Evolutionary conservation across 2,797 vertebrate species (phyloP).

Genomic region (Rhinella marina): DNA sequence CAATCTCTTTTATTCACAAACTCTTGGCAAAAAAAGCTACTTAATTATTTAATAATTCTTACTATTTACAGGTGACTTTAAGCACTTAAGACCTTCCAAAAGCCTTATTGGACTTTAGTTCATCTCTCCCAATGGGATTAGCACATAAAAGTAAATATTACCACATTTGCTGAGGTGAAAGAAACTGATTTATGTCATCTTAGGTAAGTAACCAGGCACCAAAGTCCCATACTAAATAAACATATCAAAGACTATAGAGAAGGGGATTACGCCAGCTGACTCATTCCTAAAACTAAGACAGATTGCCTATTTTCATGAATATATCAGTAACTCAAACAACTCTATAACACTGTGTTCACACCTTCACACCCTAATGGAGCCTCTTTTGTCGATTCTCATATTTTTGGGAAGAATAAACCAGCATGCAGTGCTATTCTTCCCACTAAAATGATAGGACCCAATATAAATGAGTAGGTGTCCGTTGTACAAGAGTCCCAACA

Average conservation of each 20-base stretch:
- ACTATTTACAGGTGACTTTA: conserved; percentile 26
- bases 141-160: conserved; percentile 39
- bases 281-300: not conserved
- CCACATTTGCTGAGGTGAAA: conserved; percentile 17
- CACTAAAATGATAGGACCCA: too few species aligned
- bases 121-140: conserved; percentile 38
- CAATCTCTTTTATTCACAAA: not conserved
- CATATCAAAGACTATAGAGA: conserved; percentile 20
- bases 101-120: conserved; percentile 42
- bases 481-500: too few species aligned
- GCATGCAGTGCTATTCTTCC: too few species aligned
- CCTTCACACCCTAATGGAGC: too few species aligned
- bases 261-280: not conserved
- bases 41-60: conserved; percentile 3
- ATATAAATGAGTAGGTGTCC: too few species aligned
- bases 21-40: not conserved
- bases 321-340: not conserved
- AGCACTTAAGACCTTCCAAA: conserved; percentile 30
- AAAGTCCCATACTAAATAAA: conserved; percentile 33
- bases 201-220: conserved; percentile 32
- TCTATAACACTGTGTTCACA: not conserved
- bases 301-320: not conserved
- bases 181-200: conserved; percentile 35
- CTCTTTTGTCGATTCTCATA: too few species aligned
- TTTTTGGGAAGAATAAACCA: too few species aligned